Evolutionary conservation across 2,797 vertebrate species (phyloP).

Genomic region (Phoxinus dragarum): DNA sequence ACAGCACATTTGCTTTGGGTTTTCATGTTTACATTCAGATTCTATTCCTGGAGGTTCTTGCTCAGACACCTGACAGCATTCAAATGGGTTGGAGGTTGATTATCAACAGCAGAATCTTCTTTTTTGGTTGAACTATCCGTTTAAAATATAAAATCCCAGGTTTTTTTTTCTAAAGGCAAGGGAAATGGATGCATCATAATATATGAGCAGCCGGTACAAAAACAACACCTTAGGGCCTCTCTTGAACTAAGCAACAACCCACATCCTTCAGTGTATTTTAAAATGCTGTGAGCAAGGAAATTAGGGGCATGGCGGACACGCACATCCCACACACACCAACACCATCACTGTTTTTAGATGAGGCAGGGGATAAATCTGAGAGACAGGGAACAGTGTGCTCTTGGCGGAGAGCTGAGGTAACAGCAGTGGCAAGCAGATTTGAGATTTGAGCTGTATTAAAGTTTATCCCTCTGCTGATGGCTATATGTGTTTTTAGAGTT

Average conservation of each 20-base stretch:
- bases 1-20: constrained; percentile 16
- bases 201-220: constrained; percentile 38
- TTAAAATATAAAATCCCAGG: not conserved
- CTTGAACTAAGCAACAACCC: constrained; percentile 42
- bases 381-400: constrained; percentile 30
- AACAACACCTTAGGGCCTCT: constrained; percentile 42
- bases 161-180: constrained; percentile 8
- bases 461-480: constrained; percentile 54
- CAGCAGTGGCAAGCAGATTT: constrained; percentile 56
- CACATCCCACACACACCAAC: constrained; percentile 41
- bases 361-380: constrained; percentile 42
- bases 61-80: not conserved
- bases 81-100: not conserved
- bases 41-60: constrained; percentile 27
- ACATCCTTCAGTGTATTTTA: constrained; percentile 33
- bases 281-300: constrained; percentile 38
- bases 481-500: constrained; percentile 44
- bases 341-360: constrained; percentile 45
- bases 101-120: not conserved
- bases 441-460: constrained; percentile 56
- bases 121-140: constrained; percentile 4
- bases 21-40: constrained; percentile 32
- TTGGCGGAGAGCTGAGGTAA: constrained; percentile 30
- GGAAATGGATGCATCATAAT: constrained; percentile 23
- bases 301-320: constrained; percentile 41